Evolutionary conservation across 2,113 vertebrate species (phyloP).

Genomic region (Chauna torquata): DNA sequence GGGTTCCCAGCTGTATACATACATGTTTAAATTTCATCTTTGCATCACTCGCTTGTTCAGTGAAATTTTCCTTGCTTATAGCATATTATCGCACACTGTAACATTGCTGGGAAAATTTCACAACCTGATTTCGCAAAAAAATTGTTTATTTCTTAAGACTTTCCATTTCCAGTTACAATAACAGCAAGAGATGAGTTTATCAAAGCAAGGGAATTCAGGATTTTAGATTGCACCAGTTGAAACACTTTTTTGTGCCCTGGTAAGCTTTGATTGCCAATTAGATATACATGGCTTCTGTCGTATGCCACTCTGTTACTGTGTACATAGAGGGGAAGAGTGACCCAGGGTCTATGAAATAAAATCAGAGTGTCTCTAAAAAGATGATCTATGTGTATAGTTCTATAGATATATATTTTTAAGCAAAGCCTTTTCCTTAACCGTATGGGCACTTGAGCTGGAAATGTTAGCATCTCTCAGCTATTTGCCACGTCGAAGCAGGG

Average conservation of each 20-base stretch:
- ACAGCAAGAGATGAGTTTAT: not conserved
- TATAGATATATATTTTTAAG: constrained; percentile 73
- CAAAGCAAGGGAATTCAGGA: constrained; percentile 14
- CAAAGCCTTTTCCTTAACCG: constrained; percentile 40
- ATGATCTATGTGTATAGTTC: constrained; percentile 67
- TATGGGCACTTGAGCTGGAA: not conserved
- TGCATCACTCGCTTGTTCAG: not conserved
- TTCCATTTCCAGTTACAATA: not conserved
- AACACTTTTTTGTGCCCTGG: constrained; percentile 29
- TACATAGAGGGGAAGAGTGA: constrained; percentile 29
- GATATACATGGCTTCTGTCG: not conserved
- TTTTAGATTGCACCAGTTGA: not conserved
- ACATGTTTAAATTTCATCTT: not conserved
- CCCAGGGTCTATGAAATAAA: constrained; percentile 54
- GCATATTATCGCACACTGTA: constrained; percentile 3
- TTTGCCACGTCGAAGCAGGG: not conserved
- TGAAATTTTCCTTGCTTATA: not conserved
- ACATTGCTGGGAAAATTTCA: constrained; percentile 8
- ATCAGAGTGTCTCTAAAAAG: constrained; percentile 49
- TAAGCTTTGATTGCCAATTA: not conserved
- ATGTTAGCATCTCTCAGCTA: not conserved
- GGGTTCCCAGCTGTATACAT: not conserved
- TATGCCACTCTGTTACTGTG: not conserved
- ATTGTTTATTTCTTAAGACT: not conserved
- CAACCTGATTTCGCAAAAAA: not conserved